Percentiles rank a stretch among this genome's conserved stretches.
Evolutionary conservation across 1,140 invertebrate genomes (phyloP).

Genomic region (Drosophila kohkoa): DNA sequence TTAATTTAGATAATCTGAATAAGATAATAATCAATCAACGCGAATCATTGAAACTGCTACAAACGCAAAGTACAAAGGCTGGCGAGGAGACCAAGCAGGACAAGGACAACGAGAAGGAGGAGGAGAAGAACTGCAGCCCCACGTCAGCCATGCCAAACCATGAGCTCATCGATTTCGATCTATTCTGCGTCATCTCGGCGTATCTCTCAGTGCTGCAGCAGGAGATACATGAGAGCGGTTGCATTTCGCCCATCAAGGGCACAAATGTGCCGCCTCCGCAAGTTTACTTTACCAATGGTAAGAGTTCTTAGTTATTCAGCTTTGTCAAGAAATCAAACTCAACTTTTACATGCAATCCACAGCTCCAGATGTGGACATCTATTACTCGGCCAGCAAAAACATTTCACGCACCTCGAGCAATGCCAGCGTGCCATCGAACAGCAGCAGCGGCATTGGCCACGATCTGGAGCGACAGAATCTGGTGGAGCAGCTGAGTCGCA

Average conservation of each 20-base stretch:
- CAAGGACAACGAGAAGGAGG: conserved; percentile 1
- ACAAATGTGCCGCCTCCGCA: conserved; percentile 84
- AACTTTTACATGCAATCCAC: background rate
- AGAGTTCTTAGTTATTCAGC: conserved; percentile 10
- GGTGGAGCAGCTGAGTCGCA: conserved; percentile 69
- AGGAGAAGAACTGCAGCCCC: conserved; percentile 14
- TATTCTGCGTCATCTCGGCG: conserved; percentile 83
- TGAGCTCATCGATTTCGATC: conserved; percentile 80
- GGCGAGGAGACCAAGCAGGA: conserved; percentile 25
- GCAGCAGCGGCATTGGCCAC: conserved; percentile 73
- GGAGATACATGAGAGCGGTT: conserved; percentile 84
- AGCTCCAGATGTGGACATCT: conserved; percentile 77
- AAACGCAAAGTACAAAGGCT: conserved; percentile 58
- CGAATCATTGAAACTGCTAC: conserved; percentile 76
- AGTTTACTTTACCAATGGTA: conserved; percentile 82
- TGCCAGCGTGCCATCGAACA: conserved; percentile 79
- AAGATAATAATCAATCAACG: conserved; percentile 83
- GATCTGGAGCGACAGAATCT: conserved; percentile 62
- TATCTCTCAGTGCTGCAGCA: conserved; percentile 84
- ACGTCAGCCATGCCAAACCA: conserved; percentile 39
- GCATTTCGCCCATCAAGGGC: conserved; percentile 84
- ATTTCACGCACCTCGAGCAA: conserved; percentile 83
- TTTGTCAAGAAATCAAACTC: too few species aligned
- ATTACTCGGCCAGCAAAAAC: conserved; percentile 76
- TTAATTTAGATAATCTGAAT: conserved; percentile 83